Evolutionary conservation across 1,140 invertebrate species (phyloP), one percentile per base, ranked within the genome.

Genomic region (Elysia chlorotica): DNA sequence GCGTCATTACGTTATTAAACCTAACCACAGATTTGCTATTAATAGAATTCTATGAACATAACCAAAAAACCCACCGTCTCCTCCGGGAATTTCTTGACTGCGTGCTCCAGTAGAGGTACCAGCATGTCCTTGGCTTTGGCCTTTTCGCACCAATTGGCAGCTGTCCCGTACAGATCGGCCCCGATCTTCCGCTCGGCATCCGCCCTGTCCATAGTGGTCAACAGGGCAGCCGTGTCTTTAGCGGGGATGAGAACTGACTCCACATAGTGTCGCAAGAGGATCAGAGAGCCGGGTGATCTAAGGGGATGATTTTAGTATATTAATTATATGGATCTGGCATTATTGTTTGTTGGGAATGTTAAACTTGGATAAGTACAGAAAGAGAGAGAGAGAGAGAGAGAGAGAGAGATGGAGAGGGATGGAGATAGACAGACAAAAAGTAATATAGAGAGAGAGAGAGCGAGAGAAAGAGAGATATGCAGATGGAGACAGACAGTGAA

Each of bases 41-140:
- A n/a, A n/a, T n/a, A n/a, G n/a, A n/a, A n/a, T n/a, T n/a, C n/a
- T n/a, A n/a, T n/a, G n/a, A n/a, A n/a, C n/a, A n/a, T n/a, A n/a
- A n/a, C n/a, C n/a, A n/a, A 54, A 1, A 31, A 48, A 71, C 74
- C 67, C 0, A 75, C 74, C 53, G 65, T 37, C n/a, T 75, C 54
- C 2, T 54, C 23, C 4, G 74, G 74, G 21, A 71, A 75, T 36
- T 31, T 48, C n/a, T 38, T 25, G 2, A 41, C 23, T 2, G 74
- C 74, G n/a, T 71, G 68, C 10, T 71, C 33, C 17, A 71, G 25
- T 1, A 75, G 25, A 4, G n/a, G 53, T 10, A 53, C 4, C 2
- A 31, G 68, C 68, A 75, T 38, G 36, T 71, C 62, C 21, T 23
- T 2, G n/a, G 62, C 48, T 0, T 53, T 37, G 10, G 63, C 33